Evolutionary conservation across 2,113 vertebrate genomes (phyloP), one percentile per base, ranked within the genome.

Genomic region (Bubo blakistoni): DNA sequence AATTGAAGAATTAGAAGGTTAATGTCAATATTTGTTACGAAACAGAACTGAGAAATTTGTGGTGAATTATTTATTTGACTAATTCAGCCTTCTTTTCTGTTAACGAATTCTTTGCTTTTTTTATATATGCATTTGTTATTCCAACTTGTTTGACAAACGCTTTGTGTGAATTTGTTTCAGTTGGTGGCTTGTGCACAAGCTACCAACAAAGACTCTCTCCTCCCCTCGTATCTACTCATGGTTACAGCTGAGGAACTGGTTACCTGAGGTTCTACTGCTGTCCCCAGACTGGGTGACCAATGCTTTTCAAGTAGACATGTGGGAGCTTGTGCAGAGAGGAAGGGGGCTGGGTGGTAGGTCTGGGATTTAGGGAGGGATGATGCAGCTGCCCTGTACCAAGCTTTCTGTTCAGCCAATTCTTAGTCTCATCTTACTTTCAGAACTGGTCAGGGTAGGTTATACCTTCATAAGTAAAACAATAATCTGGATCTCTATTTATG

Each of bases 31-130:
- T 95, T 97, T 90, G 62, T 80, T 74, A 69, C 1, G 15, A 95
- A 95, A 91, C 62, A 91, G 89, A 95, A 77, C 32, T 82, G 84
- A 94, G 92, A 81, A 94, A 92, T 92, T 86, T 70, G 66, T 88
- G 78, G 66, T 95, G 70, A 97, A 91, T 94, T 95, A 95, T 96
- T 96, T 94, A 97, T 94, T 91, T 14, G 2, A 57, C 65, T 91
- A 94, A 97, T 96, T 94, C 91, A 94, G 40, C 63, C 29, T 81
- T 77, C 52, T 87, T 82, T 84, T 65, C 83, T 5, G 61, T 80
- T 96, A 91, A 96, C 87, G 69, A 91, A 92, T 91, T 85, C 32
- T 69, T 94, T 91, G 51, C 7, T 49, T 86, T 87, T 92, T 94
- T 90, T n/a, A 58, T 81, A 54, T 66, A 46, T 82, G 80, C 67